These are phyloP conservation scores for Lithobius niger DNA, from an alignment of 1,140 invertebrate genomes.

Conservation along the genomic window DNA sequence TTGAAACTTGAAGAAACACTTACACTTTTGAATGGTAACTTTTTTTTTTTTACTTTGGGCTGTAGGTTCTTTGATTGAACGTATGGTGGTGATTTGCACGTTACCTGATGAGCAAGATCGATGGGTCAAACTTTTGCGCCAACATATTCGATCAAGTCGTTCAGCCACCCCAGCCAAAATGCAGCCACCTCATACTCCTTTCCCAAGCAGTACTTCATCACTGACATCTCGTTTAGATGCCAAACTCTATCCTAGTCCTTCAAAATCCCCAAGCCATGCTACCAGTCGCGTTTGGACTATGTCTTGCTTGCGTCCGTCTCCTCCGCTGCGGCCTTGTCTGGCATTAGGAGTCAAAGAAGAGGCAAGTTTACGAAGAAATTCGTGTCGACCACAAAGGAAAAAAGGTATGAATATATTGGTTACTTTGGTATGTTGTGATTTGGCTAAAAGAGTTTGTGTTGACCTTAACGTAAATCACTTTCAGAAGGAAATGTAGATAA, in stretches of 20 bases:
- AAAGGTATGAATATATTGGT: constrained; percentile 9
- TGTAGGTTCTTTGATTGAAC: constrained; percentile 74
- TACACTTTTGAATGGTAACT: too few species aligned
- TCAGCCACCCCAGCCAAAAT: background rate
- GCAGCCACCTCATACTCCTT: constrained; percentile 16
- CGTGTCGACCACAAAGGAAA: background rate
- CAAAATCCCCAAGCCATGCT: background rate
- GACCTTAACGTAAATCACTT: too few species aligned
- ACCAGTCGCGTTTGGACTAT: constrained; percentile 47
- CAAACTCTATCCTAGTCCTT: background rate
- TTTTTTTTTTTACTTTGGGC: constrained; percentile 12
- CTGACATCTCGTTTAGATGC: background rate
- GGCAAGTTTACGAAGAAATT: background rate
- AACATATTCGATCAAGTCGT: constrained; percentile 36
- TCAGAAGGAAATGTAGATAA: too few species aligned
- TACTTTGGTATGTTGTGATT: too few species aligned
- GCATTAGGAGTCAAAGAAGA: constrained; percentile 32
- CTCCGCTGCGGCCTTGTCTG: constrained; percentile 56
- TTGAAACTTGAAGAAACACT: too few species aligned
- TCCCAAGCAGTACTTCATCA: constrained; percentile 14
- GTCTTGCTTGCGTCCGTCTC: constrained; percentile 58
- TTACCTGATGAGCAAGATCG: constrained; percentile 66
- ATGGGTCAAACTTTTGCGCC: constrained; percentile 65
- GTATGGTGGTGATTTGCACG: constrained; percentile 70
- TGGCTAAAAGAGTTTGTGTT: too few species aligned